Base-by-base conservation (phyloP, 2,113 vertebrate genomes). In the Myrmophylax atrothorax region DNA sequence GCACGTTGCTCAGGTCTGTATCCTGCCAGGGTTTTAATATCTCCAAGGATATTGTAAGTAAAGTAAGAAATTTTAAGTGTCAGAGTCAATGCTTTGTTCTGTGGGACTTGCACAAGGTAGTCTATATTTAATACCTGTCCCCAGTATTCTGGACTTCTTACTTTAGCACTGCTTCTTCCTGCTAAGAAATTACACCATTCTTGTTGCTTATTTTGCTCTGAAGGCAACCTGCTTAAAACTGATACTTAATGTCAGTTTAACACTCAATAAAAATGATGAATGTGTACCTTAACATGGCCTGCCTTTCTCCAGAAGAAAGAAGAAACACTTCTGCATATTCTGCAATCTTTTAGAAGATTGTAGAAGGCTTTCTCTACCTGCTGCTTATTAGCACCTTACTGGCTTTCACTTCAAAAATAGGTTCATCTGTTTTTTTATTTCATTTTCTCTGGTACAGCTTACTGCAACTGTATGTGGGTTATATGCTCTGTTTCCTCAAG, bases 181-280 rank as follows among this genome's bases (percentile, higher is more conserved):
- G 29, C 42, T 78, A 55, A 23, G 14, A 46, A 7, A 74, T 68
- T 7, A 12, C 16, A 60, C 12, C 14, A 15, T 49, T 70, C 7
- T 9, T 62, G 4, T 58, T 74, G 4, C 14, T 53, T 12, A 5
- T 84, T 93, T 74, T 81, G 6, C 35, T 87, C 37, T 75, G 25
- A 78, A 59, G 33, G 10, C 14, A 84, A 35, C 6, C 1, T 77
- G 12, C 47, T 74, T 63, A 66, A 49, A 86, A 62, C 13, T 46
- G 13, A 31, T 53, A 5, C 23, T 74, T 89, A 14, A 18, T 52
- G 6, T 46, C 29, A 52, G 1, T 7, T 68, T 73, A 55, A n/a
- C 5, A 33, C 5, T 37, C 19, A 46, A 3, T 26, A 47, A 55
- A 62, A 76, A 33, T 16, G 0, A 7, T 2, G 1, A 60, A 33